A percentile compares a stretch with the other conserved stretches of the same genome.
These are phyloP conservation scores for Salvator merianae DNA, from an alignment of 2,113 vertebrate genomes.

Conservation along the genomic window DNA sequence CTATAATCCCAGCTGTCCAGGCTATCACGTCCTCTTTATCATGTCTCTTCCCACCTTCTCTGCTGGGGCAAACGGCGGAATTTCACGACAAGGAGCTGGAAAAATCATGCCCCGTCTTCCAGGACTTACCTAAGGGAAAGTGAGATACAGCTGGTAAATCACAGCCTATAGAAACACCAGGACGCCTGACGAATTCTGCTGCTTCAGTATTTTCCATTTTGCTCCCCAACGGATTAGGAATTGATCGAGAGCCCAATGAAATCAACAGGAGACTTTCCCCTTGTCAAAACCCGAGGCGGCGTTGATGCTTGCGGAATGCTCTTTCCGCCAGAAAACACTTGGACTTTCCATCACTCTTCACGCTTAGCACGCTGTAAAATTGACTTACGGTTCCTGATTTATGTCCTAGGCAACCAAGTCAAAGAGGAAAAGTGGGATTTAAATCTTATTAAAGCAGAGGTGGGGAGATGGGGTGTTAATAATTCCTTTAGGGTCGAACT, in stretches of 20 bases:
- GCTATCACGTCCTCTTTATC: slow-evolving; percentile 34
- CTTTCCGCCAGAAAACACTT: slow-evolving; percentile 20
- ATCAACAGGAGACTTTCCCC: slow-evolving; percentile 33
- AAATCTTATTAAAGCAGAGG: slow-evolving; percentile 30
- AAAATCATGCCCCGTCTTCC: background rate
- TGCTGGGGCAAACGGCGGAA: background rate
- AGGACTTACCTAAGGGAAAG: background rate
- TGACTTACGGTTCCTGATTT: slow-evolving; percentile 44
- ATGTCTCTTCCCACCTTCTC: background rate
- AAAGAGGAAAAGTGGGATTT: slow-evolving; percentile 22
- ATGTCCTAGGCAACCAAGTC: slow-evolving; percentile 30
- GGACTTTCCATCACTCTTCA: slow-evolving; percentile 39
- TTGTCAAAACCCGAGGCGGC: slow-evolving; percentile 41
- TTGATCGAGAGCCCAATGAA: slow-evolving; percentile 38
- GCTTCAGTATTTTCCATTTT: slow-evolving; percentile 27
- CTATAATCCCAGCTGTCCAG: background rate
- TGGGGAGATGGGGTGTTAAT: slow-evolving; percentile 33
- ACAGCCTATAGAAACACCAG: slow-evolving; percentile 10
- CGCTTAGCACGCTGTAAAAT: slow-evolving; percentile 51
- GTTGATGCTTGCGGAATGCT: background rate
- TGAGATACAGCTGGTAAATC: background rate
- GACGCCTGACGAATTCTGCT: background rate
- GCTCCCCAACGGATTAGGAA: background rate
- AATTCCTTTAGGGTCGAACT: slow-evolving; percentile 37
- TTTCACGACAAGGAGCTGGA: accelerated